These are phyloP conservation scores for Sminthopsis crassicaudata DNA, from an alignment of 2,113 vertebrate species.

Conservation along the genomic window DNA sequence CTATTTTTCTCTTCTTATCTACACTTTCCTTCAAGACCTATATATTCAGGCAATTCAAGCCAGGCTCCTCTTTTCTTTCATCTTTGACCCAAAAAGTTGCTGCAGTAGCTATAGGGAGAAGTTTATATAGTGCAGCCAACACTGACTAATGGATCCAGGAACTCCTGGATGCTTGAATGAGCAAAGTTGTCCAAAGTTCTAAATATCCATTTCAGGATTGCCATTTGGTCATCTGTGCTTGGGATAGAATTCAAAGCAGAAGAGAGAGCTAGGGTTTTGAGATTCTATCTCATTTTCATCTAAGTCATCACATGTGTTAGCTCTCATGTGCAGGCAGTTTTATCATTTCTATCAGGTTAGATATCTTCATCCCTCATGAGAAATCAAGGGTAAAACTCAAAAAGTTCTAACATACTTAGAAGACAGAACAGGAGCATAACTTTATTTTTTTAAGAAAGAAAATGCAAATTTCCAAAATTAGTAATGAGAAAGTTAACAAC, in stretches of 20 bases:
- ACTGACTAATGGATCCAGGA: too few relatives aligned
- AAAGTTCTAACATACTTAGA: background rate
- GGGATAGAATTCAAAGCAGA: too few relatives aligned
- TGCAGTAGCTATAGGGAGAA: background rate
- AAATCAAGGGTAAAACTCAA: background rate
- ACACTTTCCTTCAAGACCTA: background rate
- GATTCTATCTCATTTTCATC: too few relatives aligned
- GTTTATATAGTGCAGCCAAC: background rate
- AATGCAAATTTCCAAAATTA: background rate
- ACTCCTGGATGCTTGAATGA: background rate
- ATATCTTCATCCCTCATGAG: background rate
- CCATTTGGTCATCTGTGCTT: background rate
- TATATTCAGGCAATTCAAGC: background rate
- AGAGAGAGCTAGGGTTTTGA: background rate
- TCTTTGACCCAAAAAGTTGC: background rate
- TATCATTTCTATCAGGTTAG: background rate
- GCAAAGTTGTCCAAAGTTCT: background rate
- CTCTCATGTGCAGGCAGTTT: too few relatives aligned
- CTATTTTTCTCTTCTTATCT: background rate
- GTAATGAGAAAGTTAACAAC: background rate
- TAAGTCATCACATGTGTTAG: too few relatives aligned
- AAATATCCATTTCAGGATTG: background rate
- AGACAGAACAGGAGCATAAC: background rate
- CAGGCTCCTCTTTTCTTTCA: background rate
- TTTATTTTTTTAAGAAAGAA: background rate